Conservation (phyloP, 2,797 vertebrate genomes). For the Poeciliopsis paucimaculata region DNA sequence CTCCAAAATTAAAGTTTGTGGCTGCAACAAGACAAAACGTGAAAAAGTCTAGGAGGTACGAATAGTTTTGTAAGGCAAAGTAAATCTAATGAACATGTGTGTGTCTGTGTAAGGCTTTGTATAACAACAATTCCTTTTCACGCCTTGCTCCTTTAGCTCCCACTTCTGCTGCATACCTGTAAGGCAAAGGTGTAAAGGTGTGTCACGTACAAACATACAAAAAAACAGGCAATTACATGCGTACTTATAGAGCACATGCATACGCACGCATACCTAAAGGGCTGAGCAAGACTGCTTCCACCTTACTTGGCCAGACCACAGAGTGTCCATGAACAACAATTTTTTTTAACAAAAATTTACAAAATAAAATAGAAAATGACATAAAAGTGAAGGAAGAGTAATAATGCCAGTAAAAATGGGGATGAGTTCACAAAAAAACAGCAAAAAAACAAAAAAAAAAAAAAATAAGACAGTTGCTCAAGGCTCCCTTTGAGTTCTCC, state of each 20-base stretch:
- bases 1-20: background rate
- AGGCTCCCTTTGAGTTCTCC: conserved; percentile 46
- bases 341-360: conserved; percentile 43
- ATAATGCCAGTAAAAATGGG: conserved; percentile 39
- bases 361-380: conserved; percentile 35
- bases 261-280: conserved; percentile 70
- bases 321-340: conserved; percentile 56
- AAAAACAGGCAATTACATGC: conserved; percentile 69
- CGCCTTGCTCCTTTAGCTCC: conserved; percentile 72
- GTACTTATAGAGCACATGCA: conserved; percentile 61
- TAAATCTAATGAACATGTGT: conserved; percentile 31
- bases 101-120: conserved; percentile 73
- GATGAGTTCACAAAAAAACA: conserved; percentile 43
- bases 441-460: conserved; percentile 10
- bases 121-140: conserved; percentile 54
- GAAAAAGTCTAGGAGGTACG: background rate
- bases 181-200: conserved; percentile 73
- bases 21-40: background rate
- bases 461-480: conserved; percentile 31
- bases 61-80: background rate
- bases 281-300: conserved; percentile 57
- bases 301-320: conserved; percentile 73
- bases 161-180: conserved; percentile 78
- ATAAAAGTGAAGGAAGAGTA: conserved; percentile 47
- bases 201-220: conserved; percentile 71